Conservation (phyloP, 2,888 invertebrate species). For the Diaprepes abbreviatus region DNA sequence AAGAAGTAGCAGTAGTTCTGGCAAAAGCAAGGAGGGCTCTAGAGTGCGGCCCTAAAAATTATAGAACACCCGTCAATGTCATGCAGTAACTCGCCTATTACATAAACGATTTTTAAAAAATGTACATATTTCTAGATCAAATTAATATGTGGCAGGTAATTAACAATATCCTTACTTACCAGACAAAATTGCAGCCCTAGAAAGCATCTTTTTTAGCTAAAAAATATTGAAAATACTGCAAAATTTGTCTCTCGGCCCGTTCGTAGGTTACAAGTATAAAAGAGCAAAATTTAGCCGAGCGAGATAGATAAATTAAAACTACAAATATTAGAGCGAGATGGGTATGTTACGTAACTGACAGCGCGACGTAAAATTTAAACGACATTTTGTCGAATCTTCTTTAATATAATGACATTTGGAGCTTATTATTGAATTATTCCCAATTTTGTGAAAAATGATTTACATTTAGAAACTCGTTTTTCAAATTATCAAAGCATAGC, state of each 20-base stretch:
- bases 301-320: background rate
- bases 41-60: conserved; percentile 70
- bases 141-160: background rate
- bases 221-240: conserved; percentile 12
- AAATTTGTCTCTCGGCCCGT: conserved; percentile 18
- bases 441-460: too few relatives aligned
- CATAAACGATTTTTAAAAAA: conserved; percentile 53
- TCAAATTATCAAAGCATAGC: too few relatives aligned
- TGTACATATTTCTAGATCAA: background rate
- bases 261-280: background rate
- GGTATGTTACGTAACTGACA: conserved; percentile 18
- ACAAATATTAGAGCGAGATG: conserved; percentile 19
- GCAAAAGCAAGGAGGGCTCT: conserved; percentile 69
- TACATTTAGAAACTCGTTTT: too few relatives aligned
- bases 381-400: background rate
- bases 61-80: conserved; percentile 47
- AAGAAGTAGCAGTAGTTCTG: conserved; percentile 66
- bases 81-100: conserved; percentile 49
- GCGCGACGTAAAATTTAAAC: background rate
- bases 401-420: too few relatives aligned
- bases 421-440: too few relatives aligned
- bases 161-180: conserved; percentile 67
- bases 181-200: conserved; percentile 77
- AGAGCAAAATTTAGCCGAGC: background rate
- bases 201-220: conserved; percentile 73